A percentile compares a stretch with the other conserved stretches of the same genome.
Evolutionary conservation across 2,888 invertebrate species (phyloP).

Genomic region (Rhogogaster chlorosoma): DNA sequence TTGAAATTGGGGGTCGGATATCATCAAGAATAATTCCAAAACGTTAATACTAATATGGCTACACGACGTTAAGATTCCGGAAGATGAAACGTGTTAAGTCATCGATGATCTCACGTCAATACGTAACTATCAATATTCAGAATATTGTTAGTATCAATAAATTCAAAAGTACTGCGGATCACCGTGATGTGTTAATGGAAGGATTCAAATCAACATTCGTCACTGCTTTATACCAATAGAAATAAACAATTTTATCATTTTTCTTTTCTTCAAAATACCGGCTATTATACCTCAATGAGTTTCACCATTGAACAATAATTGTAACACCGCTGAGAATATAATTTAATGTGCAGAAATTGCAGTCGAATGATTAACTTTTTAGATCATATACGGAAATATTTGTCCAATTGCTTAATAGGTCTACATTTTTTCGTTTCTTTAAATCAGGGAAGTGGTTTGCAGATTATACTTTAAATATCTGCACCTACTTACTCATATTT

Average conservation of each 20-base stretch:
- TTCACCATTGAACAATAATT: not conserved
- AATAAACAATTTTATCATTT: not conserved
- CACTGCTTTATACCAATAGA: not conserved
- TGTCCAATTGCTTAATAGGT: not conserved
- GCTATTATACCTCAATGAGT: not conserved
- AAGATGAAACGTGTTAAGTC: constrained; percentile 33
- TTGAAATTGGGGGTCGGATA: not conserved
- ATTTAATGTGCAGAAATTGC: not conserved
- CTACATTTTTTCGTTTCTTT: not conserved
- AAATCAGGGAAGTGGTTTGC: not conserved
- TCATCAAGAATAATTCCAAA: not conserved
- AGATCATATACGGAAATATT: not conserved
- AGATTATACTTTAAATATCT: not conserved
- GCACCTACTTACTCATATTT: not conserved
- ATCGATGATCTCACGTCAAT: constrained; percentile 42
- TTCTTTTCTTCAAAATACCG: not conserved
- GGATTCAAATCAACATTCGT: not conserved
- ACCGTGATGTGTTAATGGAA: not conserved
- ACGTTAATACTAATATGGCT: not conserved
- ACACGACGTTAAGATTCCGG: not conserved
- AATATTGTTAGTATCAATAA: constrained; percentile 37
- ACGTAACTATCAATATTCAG: constrained; percentile 11
- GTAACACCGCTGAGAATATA: not conserved
- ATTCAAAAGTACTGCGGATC: not conserved
- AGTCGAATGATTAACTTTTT: not conserved